These are phyloP conservation scores for Andrena hattorfiana DNA, from an alignment of 2,888 invertebrate species.

Conservation along the genomic window DNA sequence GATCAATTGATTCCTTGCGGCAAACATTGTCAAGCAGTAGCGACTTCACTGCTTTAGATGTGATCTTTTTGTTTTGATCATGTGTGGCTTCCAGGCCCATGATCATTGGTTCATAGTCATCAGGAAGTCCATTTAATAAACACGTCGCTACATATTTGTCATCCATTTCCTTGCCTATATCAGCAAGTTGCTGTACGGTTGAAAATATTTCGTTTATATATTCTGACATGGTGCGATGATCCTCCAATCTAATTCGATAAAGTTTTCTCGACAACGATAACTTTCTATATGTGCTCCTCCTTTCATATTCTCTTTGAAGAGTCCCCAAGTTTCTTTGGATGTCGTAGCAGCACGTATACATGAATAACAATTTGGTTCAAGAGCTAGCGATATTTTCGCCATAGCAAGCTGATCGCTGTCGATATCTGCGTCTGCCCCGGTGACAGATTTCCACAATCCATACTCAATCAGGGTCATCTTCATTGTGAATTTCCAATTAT, in stretches of 20 bases:
- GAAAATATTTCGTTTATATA: background rate
- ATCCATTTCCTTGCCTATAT: background rate
- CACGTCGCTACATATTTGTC: background rate
- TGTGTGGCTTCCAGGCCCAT: conserved; percentile 5
- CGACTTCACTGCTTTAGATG: no score
- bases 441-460: background rate
- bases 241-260: background rate
- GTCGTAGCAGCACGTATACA: background rate
- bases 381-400: background rate
- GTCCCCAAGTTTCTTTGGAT: background rate
- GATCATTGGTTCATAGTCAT: background rate
- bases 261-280: background rate
- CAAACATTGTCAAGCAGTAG: background rate
- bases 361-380: background rate
- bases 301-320: background rate
- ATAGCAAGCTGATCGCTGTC: background rate
- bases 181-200: background rate
- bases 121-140: background rate
- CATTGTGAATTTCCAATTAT: conserved; percentile 3
- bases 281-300: background rate
- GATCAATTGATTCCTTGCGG: conserved; percentile 1
- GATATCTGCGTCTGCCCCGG: background rate
- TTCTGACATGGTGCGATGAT: background rate
- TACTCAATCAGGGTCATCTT: background rate
- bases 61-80: background rate